phyloP scores from a whole-genome alignment of 2,888 invertebrate genomes.

The Spilarctia lutea region DNA sequence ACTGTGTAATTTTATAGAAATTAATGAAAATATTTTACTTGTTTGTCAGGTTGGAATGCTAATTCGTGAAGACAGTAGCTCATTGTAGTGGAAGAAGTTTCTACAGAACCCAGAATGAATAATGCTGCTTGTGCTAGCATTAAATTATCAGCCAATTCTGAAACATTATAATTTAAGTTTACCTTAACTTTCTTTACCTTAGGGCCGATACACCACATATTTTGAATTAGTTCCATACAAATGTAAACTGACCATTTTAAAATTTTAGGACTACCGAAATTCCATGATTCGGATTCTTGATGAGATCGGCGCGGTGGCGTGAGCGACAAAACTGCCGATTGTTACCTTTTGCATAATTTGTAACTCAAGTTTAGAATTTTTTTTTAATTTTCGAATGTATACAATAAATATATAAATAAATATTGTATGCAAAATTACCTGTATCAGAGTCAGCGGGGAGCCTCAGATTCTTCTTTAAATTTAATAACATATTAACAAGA shows the following conservation, averaged over 20 bases:
- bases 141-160: conserved; percentile 70
- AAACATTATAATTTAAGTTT: conserved; percentile 21
- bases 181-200: no score
- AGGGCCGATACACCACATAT: no score
- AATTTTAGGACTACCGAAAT: no score
- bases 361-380: no score
- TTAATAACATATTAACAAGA: conserved; percentile 71
- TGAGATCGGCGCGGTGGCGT: no score
- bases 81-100: conserved; percentile 72
- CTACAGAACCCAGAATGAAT: conserved; percentile 74
- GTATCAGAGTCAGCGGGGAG: conserved; percentile 63
- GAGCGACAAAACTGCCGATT: no score
- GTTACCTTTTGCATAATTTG: no score
- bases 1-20: no score
- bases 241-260: background rate
- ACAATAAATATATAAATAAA: no score
- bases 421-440: conserved; percentile 50
- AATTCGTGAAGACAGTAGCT: conserved; percentile 68
- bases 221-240: no score
- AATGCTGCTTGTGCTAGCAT: conserved; percentile 77
- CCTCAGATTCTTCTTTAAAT: conserved; percentile 69
- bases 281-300: no score
- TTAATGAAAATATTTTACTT: conserved; percentile 54
- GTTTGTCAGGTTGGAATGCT: conserved; percentile 68
- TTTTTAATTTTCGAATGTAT: no score